Percentiles rank a stretch among this genome's conserved stretches.
Evolutionary conservation across 2,888 invertebrate genomes (phyloP).

Genomic region (Linnaemya vulpina): DNA sequence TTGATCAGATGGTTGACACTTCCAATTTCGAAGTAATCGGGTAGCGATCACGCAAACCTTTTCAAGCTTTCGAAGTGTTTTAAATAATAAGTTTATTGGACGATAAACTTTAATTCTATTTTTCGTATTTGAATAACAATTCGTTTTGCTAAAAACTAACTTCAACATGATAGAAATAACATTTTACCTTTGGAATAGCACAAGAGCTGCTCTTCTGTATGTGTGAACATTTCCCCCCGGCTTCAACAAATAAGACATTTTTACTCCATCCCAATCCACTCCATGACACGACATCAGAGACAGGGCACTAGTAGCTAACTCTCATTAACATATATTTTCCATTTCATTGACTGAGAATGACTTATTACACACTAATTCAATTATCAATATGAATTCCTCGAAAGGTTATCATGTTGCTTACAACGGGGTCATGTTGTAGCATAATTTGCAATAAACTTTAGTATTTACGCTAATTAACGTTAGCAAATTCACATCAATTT

Average conservation of each 20-base stretch:
- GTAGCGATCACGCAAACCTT: no score
- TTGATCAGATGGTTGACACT: no score
- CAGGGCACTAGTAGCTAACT: constrained; percentile 21
- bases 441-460: constrained; percentile 65
- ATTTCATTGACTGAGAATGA: constrained; percentile 61
- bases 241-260: constrained; percentile 9
- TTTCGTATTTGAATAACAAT: no score
- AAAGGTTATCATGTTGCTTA: constrained; percentile 37
- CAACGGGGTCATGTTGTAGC: constrained; percentile 57
- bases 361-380: constrained; percentile 67
- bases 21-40: no score
- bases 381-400: constrained; percentile 60
- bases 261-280: constrained; percentile 1
- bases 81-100: no score
- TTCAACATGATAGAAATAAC: background rate
- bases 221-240: background rate
- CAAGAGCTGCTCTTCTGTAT: background rate
- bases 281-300: background rate
- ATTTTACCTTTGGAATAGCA: background rate
- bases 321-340: constrained; percentile 63
- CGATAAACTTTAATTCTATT: no score
- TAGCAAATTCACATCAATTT: constrained; percentile 58
- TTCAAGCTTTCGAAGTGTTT: no score
- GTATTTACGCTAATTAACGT: constrained; percentile 67
- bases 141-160: no score